A percentile compares a stretch with the other conserved stretches of the same genome.
Conservation (phyloP, 2,888 invertebrate genomes). For the Drosophila anomelani region DNA sequence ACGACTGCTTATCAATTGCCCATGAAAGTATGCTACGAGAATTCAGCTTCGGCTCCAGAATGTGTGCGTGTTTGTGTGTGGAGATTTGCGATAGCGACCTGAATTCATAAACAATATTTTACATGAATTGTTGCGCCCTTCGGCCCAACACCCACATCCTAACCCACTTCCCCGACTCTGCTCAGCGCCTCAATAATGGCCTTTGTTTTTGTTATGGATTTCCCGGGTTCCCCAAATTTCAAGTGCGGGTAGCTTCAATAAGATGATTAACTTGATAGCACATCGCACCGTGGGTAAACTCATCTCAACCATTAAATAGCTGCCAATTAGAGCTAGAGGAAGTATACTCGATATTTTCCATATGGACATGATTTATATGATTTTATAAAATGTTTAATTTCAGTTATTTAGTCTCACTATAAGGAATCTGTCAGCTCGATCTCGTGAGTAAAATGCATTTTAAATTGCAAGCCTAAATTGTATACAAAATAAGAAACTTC, state of each 20-base stretch:
- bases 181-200: not conserved
- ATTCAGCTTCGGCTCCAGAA: not conserved
- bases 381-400: no score
- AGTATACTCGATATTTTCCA: no score
- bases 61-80: constrained; percentile 11
- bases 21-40: constrained; percentile 55
- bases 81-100: constrained; percentile 54
- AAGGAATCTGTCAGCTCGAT: no score
- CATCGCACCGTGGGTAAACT: not conserved
- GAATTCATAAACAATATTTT: constrained; percentile 70
- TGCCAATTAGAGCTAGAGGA: no score
- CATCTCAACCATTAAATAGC: not conserved
- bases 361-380: no score
- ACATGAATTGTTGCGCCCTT: constrained; percentile 61
- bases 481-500: not conserved
- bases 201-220: constrained; percentile 28
- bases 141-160: constrained; percentile 1
- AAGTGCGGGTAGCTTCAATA: constrained; percentile 18
- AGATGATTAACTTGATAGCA: constrained; percentile 20
- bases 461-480: no score
- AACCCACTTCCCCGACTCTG: not conserved
- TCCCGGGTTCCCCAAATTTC: not conserved
- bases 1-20: constrained; percentile 59
- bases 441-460: no score
- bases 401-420: no score